phyloP scores from a whole-genome alignment of 2,797 vertebrate genomes.

The Setipinna tenuifilis region DNA sequence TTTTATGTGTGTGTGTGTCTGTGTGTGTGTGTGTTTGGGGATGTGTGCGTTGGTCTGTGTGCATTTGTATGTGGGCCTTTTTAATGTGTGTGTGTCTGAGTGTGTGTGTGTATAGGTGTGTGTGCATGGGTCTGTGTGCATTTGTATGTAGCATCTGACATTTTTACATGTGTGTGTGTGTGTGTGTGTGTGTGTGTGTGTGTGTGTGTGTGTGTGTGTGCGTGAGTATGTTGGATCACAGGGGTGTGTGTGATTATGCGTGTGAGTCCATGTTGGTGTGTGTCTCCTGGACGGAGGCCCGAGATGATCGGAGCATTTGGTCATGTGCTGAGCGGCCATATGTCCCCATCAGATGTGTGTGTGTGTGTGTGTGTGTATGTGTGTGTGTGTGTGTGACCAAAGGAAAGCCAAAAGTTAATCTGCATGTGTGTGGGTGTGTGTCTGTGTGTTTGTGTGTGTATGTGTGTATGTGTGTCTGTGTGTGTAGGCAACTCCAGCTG shows the following conservation, averaged over 20 bases:
- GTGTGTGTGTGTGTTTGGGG: not conserved
- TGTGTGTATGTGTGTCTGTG: too few relatives aligned
- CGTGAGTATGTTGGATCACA: not conserved
- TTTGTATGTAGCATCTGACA: not conserved
- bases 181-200: not conserved
- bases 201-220: not conserved
- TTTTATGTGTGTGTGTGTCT: not conserved
- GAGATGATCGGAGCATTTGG: constrained; percentile 25
- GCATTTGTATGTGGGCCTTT: not conserved
- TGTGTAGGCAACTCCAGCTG: too few relatives aligned
- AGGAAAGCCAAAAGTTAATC: not conserved
- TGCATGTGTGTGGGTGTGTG: not conserved
- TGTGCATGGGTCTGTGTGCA: not conserved
- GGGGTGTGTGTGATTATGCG: not conserved
- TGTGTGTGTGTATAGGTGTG: not conserved
- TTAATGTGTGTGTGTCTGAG: not conserved
- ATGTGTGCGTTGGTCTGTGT: not conserved
- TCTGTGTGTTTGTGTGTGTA: too few relatives aligned
- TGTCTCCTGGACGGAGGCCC: not conserved
- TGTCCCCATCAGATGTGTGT: not conserved
- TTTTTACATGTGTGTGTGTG: not conserved
- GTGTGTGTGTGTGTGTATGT: not conserved
- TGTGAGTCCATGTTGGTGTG: not conserved
- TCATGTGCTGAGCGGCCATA: constrained; percentile 7
- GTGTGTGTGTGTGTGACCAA: not conserved